Conservation (phyloP, 92 coral and sea anemone genomes). For the Nematostella vectensis region DNA sequence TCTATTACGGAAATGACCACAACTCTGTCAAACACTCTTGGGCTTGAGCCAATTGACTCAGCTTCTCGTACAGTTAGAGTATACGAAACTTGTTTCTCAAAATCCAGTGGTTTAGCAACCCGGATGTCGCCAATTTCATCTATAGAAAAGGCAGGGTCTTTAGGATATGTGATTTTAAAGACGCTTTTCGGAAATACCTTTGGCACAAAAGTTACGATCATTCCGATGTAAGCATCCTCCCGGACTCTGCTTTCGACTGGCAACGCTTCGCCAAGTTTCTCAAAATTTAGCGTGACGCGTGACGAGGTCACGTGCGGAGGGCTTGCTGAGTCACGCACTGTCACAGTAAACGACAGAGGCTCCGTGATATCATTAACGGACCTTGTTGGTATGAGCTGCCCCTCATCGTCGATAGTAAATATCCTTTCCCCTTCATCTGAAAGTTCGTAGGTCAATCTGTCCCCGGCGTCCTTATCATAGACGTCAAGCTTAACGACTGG, state of each 20-base stretch:
- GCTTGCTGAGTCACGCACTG: slow-evolving; percentile 43
- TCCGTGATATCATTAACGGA: slow-evolving; percentile 26
- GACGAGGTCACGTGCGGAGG: slow-evolving; percentile 46
- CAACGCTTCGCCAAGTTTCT: slow-evolving; percentile 24
- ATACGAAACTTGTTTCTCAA: slow-evolving; percentile 41
- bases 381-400: slow-evolving; percentile 31
- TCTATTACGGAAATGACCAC: slow-evolving; percentile 52
- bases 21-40: slow-evolving; percentile 22
- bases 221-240: slow-evolving; percentile 40
- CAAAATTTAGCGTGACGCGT: slow-evolving; percentile 42
- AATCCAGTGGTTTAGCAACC: slow-evolving; percentile 41
- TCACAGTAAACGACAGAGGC: slow-evolving; percentile 40
- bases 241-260: slow-evolving; percentile 29
- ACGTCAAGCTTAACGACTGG: slow-evolving; percentile 45
- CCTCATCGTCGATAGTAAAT: slow-evolving; percentile 44
- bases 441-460: slow-evolving; percentile 40
- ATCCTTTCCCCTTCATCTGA: slow-evolving; percentile 34
- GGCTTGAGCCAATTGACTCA: slow-evolving; percentile 23
- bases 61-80: slow-evolving; percentile 41
- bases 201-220: slow-evolving; percentile 35
- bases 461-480: slow-evolving; percentile 43
- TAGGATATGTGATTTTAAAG: slow-evolving; percentile 45
- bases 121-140: slow-evolving; percentile 39
- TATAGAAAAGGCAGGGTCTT: slow-evolving; percentile 42
- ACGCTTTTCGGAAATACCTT: slow-evolving; percentile 47